Base-by-base conservation (phyloP, 53 echinoderm and acorn worm species). In the Astropecten irregularis region DNA sequence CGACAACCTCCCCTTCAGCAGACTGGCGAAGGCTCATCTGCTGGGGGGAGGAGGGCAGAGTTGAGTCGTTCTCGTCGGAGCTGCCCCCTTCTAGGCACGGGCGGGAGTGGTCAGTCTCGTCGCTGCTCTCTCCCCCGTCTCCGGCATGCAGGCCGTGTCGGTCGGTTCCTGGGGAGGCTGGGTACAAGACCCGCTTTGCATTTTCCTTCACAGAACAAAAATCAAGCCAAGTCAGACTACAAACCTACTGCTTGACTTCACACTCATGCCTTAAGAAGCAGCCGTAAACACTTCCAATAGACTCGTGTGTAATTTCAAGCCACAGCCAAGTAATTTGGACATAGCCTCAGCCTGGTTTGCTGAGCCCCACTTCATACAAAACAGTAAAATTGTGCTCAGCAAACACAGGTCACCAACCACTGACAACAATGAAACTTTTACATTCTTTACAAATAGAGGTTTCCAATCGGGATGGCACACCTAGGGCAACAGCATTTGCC, bases 21-120 rank as follows among this genome's bases (percentile, higher is more conserved):
- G 94, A 94, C 76, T 89, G 94, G 34, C 97, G 60, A 2, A 84
- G 67, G 40, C 88, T 90, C 13, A 85, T 35, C 22, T 48, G 46
- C 13, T 77, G 66, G 23, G 29, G 14, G 53, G 82, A 47, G 76
- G 66, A 51, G 48, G 59, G 49, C n/a, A 59, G 28, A 37, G 48
- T 59, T 50, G 39, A 3, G 29, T 90, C 86, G 23, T 96, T 76
- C 31, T 96, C 93, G 35, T 90, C 95, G 9, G 97, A 94, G 76
- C 97, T 97, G 2, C 92, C 97, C 9, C 97, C 97, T 44, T 97
- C 97, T 19, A 97, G 79, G 48, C 93, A 88, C 0, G 94, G 97
- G 37, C 97, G 70, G 3, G 77, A 84, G 29, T 48, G 52, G 39
- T 72, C 69, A 21, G 69, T 68, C 19, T 81, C 73, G 26, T 85